phyloP scores from a whole-genome alignment of 2,888 invertebrate genomes.

The Salticus scenicus region DNA sequence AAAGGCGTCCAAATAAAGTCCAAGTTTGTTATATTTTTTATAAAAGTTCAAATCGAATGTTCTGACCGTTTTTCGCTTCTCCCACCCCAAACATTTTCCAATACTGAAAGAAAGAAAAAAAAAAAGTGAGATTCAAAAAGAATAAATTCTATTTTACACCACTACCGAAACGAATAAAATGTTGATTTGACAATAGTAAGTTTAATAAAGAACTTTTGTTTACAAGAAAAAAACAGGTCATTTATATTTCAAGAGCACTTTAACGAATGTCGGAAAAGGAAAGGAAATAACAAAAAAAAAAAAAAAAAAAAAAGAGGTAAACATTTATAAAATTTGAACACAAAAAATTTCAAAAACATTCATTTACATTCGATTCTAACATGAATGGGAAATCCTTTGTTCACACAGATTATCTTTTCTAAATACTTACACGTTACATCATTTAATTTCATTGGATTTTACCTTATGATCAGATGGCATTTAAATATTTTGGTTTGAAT shows the following conservation, averaged over 20 bases:
- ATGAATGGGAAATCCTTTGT: too few species aligned
- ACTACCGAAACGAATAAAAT: not conserved
- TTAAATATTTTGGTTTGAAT: too few species aligned
- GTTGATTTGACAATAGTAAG: not conserved
- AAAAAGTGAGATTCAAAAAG: not conserved
- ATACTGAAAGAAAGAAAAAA: not conserved
- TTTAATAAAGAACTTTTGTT: not conserved
- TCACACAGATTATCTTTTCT: too few species aligned
- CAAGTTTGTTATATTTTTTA: not conserved
- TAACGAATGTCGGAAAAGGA: not conserved
- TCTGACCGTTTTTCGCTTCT: not conserved
- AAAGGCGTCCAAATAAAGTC: not conserved
- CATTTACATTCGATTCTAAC: too few species aligned
- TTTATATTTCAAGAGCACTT: not conserved
- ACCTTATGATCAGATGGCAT: too few species aligned
- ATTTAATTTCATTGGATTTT: too few species aligned
- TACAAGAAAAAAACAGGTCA: not conserved
- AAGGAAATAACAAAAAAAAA: not conserved
- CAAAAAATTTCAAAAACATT: too few species aligned
- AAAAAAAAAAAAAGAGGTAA: too few species aligned
- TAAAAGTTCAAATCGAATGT: not conserved
- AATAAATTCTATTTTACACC: not conserved
- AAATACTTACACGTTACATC: too few species aligned
- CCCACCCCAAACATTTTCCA: too few species aligned
- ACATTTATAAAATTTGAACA: too few species aligned